These are phyloP conservation scores for Arvicanthis niloticus DNA, from an alignment of 2,113 vertebrate genomes.

Conservation along the genomic window DNA sequence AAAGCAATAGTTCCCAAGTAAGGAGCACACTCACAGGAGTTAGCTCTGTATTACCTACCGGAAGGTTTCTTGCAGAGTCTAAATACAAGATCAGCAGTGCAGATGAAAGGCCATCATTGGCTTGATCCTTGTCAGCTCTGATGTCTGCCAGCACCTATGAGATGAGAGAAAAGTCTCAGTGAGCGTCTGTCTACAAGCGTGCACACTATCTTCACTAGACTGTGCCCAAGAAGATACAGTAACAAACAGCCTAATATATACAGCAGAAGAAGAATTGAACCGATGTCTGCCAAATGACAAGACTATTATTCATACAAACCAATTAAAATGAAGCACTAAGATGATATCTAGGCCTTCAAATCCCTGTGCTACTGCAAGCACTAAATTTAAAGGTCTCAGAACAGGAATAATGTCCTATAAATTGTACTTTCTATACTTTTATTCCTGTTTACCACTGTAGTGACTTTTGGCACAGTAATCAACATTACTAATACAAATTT, in stretches of 20 bases:
- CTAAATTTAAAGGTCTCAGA: background rate
- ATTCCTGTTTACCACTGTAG: too few species aligned
- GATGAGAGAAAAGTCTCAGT: background rate
- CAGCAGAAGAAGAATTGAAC: background rate
- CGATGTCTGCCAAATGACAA: background rate
- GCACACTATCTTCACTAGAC: background rate
- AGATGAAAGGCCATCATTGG: constrained; percentile 95
- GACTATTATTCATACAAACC: background rate
- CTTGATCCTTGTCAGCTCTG: constrained; percentile 92
- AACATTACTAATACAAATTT: background rate
- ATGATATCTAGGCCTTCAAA: background rate
- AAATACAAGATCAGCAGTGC: constrained; percentile 95
- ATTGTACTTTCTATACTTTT: background rate
- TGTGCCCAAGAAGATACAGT: background rate
- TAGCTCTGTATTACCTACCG: constrained; percentile 89
- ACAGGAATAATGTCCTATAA: background rate
- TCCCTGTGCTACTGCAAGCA: background rate
- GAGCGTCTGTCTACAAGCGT: fast-evolving
- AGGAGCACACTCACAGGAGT: background rate
- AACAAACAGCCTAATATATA: fast-evolving
- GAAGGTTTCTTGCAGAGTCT: constrained; percentile 95
- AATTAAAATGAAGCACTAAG: background rate
- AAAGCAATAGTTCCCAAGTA: constrained; percentile 76
- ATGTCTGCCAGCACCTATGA: constrained; percentile 91
- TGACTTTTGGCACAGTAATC: background rate